A percentile compares a stretch with the other conserved stretches of the same genome.
Conservation (phyloP, 2,888 invertebrate species). For the Ceraclea dissimilis region DNA sequence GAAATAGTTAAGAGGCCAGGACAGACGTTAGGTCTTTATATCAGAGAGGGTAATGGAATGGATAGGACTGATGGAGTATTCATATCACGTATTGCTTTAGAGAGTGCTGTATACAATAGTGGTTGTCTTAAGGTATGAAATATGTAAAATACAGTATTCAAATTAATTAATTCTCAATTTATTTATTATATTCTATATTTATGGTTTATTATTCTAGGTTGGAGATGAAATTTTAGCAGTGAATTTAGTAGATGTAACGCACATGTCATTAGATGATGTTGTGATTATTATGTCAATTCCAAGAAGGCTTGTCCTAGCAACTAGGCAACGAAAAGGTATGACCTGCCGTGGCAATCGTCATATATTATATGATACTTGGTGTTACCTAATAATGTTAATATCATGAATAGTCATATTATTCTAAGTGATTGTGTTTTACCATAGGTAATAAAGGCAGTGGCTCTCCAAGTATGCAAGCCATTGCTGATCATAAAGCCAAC, state of each 20-base stretch:
- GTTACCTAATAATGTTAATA: too few relatives aligned
- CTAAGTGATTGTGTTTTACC: too few relatives aligned
- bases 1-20: slow-evolving; percentile 99
- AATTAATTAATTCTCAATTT: too few relatives aligned
- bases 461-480: slow-evolving; percentile 53
- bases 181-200: background rate
- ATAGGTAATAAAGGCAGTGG: slow-evolving; percentile 47
- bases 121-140: slow-evolving; percentile 77
- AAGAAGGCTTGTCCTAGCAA: slow-evolving; percentile 86
- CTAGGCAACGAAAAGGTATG: slow-evolving; percentile 72
- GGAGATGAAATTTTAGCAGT: slow-evolving; percentile 98
- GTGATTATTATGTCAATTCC: slow-evolving; percentile 99
- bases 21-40: slow-evolving; percentile 95
- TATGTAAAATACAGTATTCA: background rate
- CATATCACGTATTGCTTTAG: slow-evolving; percentile 92
- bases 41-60: slow-evolving; percentile 98
- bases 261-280: slow-evolving; percentile 98
- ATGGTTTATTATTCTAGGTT: slow-evolving; percentile 48
- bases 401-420: too few relatives aligned
- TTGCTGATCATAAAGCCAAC: slow-evolving; percentile 77
- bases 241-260: slow-evolving; percentile 94
- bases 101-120: slow-evolving; percentile 95
- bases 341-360: too few relatives aligned
- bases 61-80: slow-evolving; percentile 95
- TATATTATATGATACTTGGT: background rate